Conservation (phyloP, 2,888 invertebrate genomes). For the Meiosimyza decipiens region DNA sequence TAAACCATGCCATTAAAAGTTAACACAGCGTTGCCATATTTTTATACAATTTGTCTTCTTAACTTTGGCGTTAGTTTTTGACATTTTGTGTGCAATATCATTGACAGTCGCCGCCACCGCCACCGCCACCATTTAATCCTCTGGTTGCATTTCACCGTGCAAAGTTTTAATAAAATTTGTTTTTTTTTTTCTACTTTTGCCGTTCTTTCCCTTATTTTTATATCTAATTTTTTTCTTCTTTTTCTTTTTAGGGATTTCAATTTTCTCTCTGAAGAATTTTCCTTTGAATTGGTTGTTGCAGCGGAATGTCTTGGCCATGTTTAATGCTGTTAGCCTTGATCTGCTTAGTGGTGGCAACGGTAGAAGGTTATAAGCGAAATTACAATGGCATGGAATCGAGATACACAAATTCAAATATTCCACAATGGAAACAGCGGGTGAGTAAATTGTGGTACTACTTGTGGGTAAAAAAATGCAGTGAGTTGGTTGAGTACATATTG, state of each 20-base stretch:
- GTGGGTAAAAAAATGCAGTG: too few relatives aligned
- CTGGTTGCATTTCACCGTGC: not conserved
- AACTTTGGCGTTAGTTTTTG: slow-evolving; percentile 11
- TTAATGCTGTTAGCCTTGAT: slow-evolving; percentile 37
- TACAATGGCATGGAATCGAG: slow-evolving; percentile 50
- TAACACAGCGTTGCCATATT: slow-evolving; percentile 25
- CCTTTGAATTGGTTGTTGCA: too few relatives aligned
- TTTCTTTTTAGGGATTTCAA: slow-evolving; percentile 1
- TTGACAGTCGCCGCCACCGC: not conserved
- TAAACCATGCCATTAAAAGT: not conserved
- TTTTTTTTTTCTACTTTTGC: slow-evolving; percentile 2
- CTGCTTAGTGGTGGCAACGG: slow-evolving; percentile 4
- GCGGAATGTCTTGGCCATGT: slow-evolving; percentile 25
- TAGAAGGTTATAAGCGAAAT: slow-evolving; percentile 48
- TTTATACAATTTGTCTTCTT: slow-evolving; percentile 20
- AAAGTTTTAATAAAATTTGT: slow-evolving; percentile 23
- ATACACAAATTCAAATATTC: slow-evolving; percentile 54
- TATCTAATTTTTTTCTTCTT: not conserved
- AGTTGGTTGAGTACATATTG: too few relatives aligned
- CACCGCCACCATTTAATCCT: not conserved
- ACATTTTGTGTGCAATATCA: slow-evolving; percentile 1
- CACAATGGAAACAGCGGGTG: slow-evolving; percentile 64
- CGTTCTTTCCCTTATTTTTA: not conserved
- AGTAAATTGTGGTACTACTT: slow-evolving; percentile 38
- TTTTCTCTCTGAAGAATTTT: not conserved